phyloP scores from a whole-genome alignment of 2,113 vertebrate species.

The Naja naja region DNA sequence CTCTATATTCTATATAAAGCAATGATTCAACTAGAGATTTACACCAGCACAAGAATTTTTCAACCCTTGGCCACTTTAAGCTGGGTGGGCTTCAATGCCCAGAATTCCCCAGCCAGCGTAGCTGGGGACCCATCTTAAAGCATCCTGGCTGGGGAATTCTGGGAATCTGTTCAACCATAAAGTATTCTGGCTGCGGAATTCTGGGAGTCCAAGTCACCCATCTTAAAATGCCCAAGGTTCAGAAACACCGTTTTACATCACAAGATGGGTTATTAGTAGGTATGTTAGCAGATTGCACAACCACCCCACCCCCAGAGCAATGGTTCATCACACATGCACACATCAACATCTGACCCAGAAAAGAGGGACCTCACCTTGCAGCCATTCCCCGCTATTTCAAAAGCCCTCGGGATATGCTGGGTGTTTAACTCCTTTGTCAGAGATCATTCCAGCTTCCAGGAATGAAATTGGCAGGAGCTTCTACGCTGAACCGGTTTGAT shows the following conservation, averaged over 20 bases:
- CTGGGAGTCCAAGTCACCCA: background rate
- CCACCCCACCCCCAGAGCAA: background rate
- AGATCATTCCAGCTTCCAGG: background rate
- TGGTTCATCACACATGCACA: background rate
- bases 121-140: background rate
- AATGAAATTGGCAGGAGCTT: background rate
- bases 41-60: background rate
- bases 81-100: too few relatives aligned
- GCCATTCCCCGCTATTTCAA: background rate
- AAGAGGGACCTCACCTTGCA: background rate
- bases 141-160: background rate
- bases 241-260: background rate
- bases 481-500: background rate
- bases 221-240: background rate
- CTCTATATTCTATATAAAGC: too few relatives aligned
- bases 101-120: too few relatives aligned
- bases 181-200: background rate
- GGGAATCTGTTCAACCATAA: too few relatives aligned
- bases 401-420: background rate
- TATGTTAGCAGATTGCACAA: background rate
- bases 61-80: background rate
- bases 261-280: background rate
- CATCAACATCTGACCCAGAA: background rate
- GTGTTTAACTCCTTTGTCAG: background rate
- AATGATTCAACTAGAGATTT: background rate